Base-by-base conservation (phyloP, 1,140 invertebrate genomes). In the Orchesella cincta region DNA sequence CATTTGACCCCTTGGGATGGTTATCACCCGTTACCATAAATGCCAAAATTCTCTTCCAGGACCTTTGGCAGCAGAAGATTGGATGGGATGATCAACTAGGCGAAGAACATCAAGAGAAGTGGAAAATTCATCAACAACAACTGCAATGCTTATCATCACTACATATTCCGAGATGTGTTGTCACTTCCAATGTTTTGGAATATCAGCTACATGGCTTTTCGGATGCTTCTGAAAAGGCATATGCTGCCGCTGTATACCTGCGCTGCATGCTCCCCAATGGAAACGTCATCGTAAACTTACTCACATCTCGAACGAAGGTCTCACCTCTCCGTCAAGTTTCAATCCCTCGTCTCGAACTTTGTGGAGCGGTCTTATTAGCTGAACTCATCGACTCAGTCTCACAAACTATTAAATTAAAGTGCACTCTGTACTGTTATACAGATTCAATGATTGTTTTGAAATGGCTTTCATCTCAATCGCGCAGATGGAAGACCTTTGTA, bases 281-380 rank as follows among this genome's bases (percentile, higher is more conserved):
- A 23, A 31, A 12, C 12, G 23, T 64, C 23, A 33, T 12, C 3
- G 8, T 16, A 8, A 12, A 28, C 34, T 39, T 81, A 1, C 1
- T 82, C 14, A 36, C 73, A 16, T 75, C 75, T 8, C 81, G 79
- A 74, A 79, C 77, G 16, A 74, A 74, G 34, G 75, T 83, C 0
- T 74, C 76, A 12, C 78, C 79, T 12, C 28, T 77, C 3, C 79
- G 83, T 31, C 36, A 34, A 73, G 23, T 81, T 3, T 57, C 78
- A 12, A 3, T 79, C 1, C 82, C 82, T 31, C 39, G 79, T 23
- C 35, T 83, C 0, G 82, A 80, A 67, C 73, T 82, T 16, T 73
- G 51, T 35, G 74, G 36, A 39, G 81, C 75, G 52, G 74, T 79
- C 8, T 54, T 81, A 1, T 23, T 74, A 8, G 72, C 73, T 51